phyloP scores from a whole-genome alignment of 2,888 invertebrate species.

The Mimas tiliae region DNA sequence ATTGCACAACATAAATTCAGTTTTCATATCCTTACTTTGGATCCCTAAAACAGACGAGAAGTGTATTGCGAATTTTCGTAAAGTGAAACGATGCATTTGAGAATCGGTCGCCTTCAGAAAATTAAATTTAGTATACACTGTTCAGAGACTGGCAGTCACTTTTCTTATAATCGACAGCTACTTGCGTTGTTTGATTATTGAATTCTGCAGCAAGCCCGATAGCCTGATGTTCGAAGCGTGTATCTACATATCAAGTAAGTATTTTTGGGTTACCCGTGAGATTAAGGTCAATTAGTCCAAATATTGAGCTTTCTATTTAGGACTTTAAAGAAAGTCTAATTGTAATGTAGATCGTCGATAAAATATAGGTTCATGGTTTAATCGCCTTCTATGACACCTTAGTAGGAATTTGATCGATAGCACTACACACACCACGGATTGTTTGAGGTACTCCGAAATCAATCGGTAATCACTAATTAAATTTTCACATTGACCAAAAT shows the following conservation, averaged over 20 bases:
- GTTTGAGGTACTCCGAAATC: background rate
- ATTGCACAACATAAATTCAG: background rate
- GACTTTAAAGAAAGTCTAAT: no score
- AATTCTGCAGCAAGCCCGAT: background rate
- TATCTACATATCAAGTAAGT: no score
- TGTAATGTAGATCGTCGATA: no score
- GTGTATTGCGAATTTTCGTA: slow-evolving; percentile 41
- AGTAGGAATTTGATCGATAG: background rate
- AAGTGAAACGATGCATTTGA: slow-evolving; percentile 52
- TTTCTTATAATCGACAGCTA: slow-evolving; percentile 7
- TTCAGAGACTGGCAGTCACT: slow-evolving; percentile 33
- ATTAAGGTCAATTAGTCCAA: no score
- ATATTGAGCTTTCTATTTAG: no score
- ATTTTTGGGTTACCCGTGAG: no score
- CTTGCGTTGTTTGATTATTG: background rate
- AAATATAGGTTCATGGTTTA: no score
- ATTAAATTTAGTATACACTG: slow-evolving; percentile 63
- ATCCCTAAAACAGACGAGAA: slow-evolving; percentile 14
- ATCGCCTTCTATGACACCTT: background rate
- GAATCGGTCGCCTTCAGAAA: slow-evolving; percentile 55
- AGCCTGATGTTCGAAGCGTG: no score
- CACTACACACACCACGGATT: background rate
- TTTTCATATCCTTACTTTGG: slow-evolving; percentile 18
- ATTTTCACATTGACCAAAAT: slow-evolving; percentile 15
- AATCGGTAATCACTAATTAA: slow-evolving; percentile 16